A percentile compares a stretch with the other conserved stretches of the same genome.
phyloP scores from a whole-genome alignment of 2,797 vertebrate species.

The Enteromius anoplus region DNA sequence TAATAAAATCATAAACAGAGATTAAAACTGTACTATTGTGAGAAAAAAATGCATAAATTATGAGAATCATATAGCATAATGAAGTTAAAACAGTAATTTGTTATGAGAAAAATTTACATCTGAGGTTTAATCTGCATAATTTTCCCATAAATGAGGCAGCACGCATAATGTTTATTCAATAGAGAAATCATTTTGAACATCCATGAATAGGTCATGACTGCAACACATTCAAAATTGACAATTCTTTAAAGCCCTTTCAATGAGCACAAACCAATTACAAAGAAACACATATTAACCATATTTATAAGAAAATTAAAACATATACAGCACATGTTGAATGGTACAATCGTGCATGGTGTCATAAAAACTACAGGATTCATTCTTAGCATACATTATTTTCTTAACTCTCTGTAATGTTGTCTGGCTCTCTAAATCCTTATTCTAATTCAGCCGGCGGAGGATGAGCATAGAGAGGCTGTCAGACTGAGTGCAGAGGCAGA shows the following conservation, averaged over 20 bases:
- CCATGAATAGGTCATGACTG: not conserved
- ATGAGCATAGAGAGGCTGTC: constrained; percentile 56
- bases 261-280: not conserved
- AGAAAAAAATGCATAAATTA: not conserved
- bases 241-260: not conserved
- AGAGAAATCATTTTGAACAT: not conserved
- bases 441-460: constrained; percentile 54
- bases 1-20: not conserved
- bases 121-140: not conserved
- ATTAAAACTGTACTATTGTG: not conserved
- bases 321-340: not conserved
- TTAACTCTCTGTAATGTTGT: constrained; percentile 8
- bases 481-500: constrained; percentile 58
- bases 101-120: not conserved
- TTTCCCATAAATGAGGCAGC: not conserved
- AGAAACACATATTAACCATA: not conserved
- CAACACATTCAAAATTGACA: not conserved
- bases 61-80: not conserved
- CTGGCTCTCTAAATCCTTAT: constrained; percentile 38
- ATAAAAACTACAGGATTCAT: not conserved
- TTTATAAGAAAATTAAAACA: not conserved
- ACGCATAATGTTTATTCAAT: constrained; percentile 24
- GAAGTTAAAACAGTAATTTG: not conserved
- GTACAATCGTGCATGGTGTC: not conserved
- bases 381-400: not conserved